A percentile compares a stretch with the other conserved stretches of the same genome.
These are phyloP conservation scores for Sericinus montela DNA, from an alignment of 2,888 invertebrate genomes.

Conservation along the genomic window DNA sequence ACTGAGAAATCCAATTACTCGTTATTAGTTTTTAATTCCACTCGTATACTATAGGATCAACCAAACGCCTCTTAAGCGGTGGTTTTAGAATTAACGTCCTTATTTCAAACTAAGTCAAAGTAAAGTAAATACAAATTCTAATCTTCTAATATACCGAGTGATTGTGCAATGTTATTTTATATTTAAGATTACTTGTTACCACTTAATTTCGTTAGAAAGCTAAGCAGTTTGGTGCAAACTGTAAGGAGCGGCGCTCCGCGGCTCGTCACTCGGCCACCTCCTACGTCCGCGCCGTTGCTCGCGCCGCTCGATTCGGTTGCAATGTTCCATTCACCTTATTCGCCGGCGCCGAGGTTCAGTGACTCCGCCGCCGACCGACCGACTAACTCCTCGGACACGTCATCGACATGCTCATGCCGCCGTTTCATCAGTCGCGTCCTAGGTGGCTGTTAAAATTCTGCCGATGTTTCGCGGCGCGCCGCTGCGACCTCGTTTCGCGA, in stretches of 20 bases:
- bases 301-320: constrained; percentile 60
- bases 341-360: constrained; percentile 69
- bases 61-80: no score
- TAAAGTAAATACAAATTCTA: no score
- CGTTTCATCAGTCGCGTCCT: constrained; percentile 60
- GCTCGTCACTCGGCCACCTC: constrained; percentile 37
- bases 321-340: constrained; percentile 77
- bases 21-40: background rate
- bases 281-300: constrained; percentile 46
- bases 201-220: constrained; percentile 68
- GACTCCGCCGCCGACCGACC: constrained; percentile 67
- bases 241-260: constrained; percentile 48
- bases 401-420: constrained; percentile 64
- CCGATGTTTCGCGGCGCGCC: constrained; percentile 51
- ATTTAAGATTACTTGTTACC: constrained; percentile 8
- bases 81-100: no score
- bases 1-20: constrained; percentile 12
- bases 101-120: no score
- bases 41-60: no score
- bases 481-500: constrained; percentile 64
- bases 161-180: no score
- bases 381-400: constrained; percentile 64
- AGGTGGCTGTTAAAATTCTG: constrained; percentile 64
- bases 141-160: no score
- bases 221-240: constrained; percentile 41